phyloP scores from a whole-genome alignment of 2,113 vertebrate species.

The Marcusenius ussheri region DNA sequence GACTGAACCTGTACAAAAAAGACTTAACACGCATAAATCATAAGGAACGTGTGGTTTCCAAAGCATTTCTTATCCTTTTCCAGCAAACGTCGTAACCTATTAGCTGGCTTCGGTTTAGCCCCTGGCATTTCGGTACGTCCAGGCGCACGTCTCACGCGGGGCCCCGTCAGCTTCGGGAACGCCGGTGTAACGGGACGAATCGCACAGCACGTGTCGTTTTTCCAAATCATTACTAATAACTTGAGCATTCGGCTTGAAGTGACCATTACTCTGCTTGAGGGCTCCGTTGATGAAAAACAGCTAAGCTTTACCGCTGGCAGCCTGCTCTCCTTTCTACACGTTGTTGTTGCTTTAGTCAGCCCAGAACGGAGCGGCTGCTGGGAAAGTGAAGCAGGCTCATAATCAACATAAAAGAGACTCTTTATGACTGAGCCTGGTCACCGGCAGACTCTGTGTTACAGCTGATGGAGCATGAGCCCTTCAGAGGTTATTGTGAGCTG shows the following conservation, averaged over 20 bases:
- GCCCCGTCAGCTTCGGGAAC: slow-evolving; percentile 33
- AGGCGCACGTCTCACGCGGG: slow-evolving; percentile 22
- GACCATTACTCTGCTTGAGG: background rate
- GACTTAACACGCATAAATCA: slow-evolving; percentile 17
- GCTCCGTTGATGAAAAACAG: background rate
- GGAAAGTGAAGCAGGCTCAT: background rate
- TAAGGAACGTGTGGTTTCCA: slow-evolving; percentile 28
- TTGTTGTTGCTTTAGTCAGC: background rate
- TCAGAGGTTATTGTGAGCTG: background rate
- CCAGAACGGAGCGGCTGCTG: background rate
- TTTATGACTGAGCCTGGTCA: background rate
- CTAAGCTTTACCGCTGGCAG: background rate
- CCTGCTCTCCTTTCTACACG: background rate
- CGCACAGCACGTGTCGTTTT: background rate
- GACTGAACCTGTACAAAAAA: background rate
- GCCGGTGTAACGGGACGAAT: background rate
- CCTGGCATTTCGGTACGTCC: slow-evolving; percentile 3
- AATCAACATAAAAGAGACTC: slow-evolving; percentile 7
- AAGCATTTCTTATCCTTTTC: slow-evolving; percentile 6
- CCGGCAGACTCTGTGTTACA: background rate
- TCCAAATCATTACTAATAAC: background rate
- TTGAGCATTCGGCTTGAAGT: background rate
- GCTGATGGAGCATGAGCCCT: background rate
- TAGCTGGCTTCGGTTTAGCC: slow-evolving; percentile 21
- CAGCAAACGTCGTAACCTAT: slow-evolving; percentile 27